These are phyloP conservation scores for Poecilia gillii DNA, from an alignment of 2,797 vertebrate genomes.

Conservation along the genomic window DNA sequence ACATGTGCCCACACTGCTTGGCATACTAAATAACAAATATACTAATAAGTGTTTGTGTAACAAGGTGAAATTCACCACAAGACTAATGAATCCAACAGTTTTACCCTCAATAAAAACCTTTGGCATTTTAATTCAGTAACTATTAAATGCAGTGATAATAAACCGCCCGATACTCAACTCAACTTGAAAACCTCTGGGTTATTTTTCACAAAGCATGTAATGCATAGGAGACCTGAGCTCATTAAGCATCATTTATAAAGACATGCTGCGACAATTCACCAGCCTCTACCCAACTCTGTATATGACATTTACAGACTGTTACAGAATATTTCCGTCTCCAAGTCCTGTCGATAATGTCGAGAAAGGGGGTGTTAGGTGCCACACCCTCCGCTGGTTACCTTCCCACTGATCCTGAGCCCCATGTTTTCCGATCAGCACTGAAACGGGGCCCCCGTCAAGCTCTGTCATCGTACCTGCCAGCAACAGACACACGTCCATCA, in stretches of 20 bases:
- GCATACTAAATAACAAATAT: neutral
- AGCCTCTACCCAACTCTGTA: neutral
- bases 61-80: neutral
- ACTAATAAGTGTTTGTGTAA: neutral
- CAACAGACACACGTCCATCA: neutral
- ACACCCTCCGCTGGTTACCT: slow-evolving; percentile 66
- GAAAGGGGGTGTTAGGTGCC: neutral
- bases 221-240: neutral
- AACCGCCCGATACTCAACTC: neutral
- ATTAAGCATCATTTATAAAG: neutral
- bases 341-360: neutral
- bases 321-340: neutral
- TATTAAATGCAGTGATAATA: neutral
- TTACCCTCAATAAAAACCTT: neutral
- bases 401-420: slow-evolving; percentile 69
- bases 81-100: neutral
- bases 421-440: slow-evolving; percentile 68
- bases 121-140: neutral
- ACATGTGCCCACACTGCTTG: neutral
- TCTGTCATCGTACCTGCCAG: slow-evolving; percentile 68
- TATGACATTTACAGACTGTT: neutral
- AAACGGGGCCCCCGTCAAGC: slow-evolving; percentile 26
- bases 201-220: neutral
- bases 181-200: neutral
- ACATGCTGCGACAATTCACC: neutral